Evolutionary conservation across 1,140 invertebrate species (phyloP), one percentile per base, ranked within the genome.

Genomic region (Listronotus bonariensis): DNA sequence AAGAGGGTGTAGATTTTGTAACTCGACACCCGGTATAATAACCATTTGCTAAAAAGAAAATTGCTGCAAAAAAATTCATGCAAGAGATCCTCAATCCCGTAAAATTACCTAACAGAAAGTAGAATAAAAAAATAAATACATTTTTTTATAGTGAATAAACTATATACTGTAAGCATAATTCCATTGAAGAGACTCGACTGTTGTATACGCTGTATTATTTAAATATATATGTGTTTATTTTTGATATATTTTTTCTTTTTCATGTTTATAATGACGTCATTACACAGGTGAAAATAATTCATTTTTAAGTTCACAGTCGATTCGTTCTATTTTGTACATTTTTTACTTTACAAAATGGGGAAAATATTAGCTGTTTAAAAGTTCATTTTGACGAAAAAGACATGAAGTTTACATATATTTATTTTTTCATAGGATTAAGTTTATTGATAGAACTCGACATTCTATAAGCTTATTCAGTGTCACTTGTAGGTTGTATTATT

Each of bases 311-410:
- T 45, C n/a, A 45, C 17, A 11, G 11, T 36, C 34, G 11, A 36
- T 36, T 36, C 11, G 11, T 36, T 36, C 3, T 36, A 12, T 36
- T 36, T 36, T 36, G 34, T 36, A 36, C 8, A 10, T 36, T 36
- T 36, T 14, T 59, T 46, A 55, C 38, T 55, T 26, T 64, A 60
- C n/a, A 42, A 64, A 54, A 55, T 45, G 60, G 68, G 68, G 66
- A 58, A 61, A 62, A 48, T 46, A 42, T 61, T 58, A 55, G 11
- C 70, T 70, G 67, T 68, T 72, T 66, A 69, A n/a, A 70, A 49
- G 20, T 49, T 49, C 46, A 49, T 70, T 68, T 68, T 59, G 49
- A 15, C 20, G 10, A 12, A 20, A 20, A 18, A 20, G 20, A 31
- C 46, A 20, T 20, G 17, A 18, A 20, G 26, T 26, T 15, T 46